Evolutionary conservation across 2,888 invertebrate genomes (phyloP).

Genomic region (Allophyes oxyacanthae): DNA sequence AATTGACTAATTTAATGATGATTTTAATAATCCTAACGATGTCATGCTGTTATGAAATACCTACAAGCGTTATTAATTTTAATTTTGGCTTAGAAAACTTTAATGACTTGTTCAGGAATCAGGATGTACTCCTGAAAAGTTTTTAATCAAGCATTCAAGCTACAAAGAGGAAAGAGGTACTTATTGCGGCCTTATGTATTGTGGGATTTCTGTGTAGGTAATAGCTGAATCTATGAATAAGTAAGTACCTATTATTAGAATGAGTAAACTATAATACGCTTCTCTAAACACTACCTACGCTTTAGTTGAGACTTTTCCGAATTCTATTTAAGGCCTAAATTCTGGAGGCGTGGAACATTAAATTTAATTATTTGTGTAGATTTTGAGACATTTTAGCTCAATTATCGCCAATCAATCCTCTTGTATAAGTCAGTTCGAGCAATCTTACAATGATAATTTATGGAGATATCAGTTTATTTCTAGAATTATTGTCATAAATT

Average conservation of each 20-base stretch:
- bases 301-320: slow-evolving; percentile 6
- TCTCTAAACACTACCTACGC: slow-evolving; percentile 18
- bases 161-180: too few species aligned
- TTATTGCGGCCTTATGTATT: slow-evolving; percentile 9
- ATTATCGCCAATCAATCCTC: slow-evolving; percentile 22
- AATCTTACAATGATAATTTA: slow-evolving; percentile 2
- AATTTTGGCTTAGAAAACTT: slow-evolving; percentile 4
- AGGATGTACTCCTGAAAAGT: slow-evolving; percentile 18
- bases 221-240: slow-evolving; percentile 5
- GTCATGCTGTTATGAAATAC: slow-evolving; percentile 23
- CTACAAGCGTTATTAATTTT: neutral
- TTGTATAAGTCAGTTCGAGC: slow-evolving; percentile 8
- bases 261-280: slow-evolving; percentile 18
- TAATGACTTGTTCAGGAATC: slow-evolving; percentile 2
- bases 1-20: slow-evolving; percentile 23
- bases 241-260: slow-evolving; percentile 2
- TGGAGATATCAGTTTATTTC: slow-evolving; percentile 11
- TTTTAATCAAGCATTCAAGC: too few species aligned
- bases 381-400: slow-evolving; percentile 18
- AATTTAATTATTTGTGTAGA: slow-evolving; percentile 12
- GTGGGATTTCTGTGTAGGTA: neutral
- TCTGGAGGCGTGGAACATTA: slow-evolving; percentile 28
- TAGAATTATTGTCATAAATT: slow-evolving; percentile 22
- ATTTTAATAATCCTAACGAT: slow-evolving; percentile 9
- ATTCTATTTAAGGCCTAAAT: slow-evolving; percentile 18